phyloP scores from a whole-genome alignment of 2,888 invertebrate genomes.

The Zootermopsis nevadensis region DNA sequence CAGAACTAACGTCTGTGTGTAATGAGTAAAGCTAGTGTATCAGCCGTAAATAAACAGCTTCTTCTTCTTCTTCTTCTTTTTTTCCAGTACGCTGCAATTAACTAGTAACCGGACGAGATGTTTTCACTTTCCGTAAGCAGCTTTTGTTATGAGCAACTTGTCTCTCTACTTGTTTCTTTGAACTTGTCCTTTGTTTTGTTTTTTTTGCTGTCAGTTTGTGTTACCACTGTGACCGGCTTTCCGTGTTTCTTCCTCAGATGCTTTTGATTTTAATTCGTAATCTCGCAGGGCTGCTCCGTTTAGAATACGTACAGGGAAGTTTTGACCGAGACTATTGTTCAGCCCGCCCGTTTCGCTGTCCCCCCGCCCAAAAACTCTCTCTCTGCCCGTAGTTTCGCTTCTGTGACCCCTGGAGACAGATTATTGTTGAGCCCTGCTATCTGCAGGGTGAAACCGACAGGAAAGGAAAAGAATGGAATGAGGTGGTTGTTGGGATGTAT shows the following conservation, averaged over 20 bases:
- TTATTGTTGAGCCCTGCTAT: not conserved
- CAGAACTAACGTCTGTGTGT: not conserved
- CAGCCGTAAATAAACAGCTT: not conserved
- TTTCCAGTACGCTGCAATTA: not conserved
- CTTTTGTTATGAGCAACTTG: not conserved
- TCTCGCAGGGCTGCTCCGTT: no score
- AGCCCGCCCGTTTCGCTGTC: not conserved
- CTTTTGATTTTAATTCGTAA: not conserved
- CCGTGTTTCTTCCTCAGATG: not conserved
- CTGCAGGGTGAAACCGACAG: not conserved
- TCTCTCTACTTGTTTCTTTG: no score
- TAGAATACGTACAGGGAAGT: not conserved
- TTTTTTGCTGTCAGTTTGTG: not conserved
- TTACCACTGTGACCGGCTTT: not conserved
- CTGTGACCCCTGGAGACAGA: conserved; percentile 18
- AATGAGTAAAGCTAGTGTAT: not conserved
- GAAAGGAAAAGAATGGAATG: not conserved
- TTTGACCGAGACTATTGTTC: not conserved
- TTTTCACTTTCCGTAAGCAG: not conserved
- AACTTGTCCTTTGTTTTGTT: not conserved
- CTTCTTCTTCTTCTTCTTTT: no score
- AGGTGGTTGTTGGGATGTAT: not conserved
- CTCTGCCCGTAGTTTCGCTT: not conserved
- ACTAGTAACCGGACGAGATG: not conserved
- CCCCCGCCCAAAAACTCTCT: not conserved